Evolutionary conservation across 2,888 invertebrate species (phyloP).

Genomic region (Tipula lateralis): DNA sequence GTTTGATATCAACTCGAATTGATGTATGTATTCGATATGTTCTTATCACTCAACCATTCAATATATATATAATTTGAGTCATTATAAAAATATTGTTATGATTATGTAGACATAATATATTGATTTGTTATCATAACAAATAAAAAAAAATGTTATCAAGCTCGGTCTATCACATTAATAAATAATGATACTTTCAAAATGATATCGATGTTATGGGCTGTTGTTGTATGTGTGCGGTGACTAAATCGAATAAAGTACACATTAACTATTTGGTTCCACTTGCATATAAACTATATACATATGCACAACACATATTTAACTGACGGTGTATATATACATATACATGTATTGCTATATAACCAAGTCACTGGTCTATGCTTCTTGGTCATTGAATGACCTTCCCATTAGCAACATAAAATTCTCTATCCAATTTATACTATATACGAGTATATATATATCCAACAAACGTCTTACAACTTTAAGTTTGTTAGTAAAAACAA

Average conservation of each 20-base stretch:
- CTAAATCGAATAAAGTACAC: not conserved
- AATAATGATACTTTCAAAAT: not conserved
- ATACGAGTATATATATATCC: not conserved
- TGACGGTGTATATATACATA: not conserved
- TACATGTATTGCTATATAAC: not conserved
- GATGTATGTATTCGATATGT: not conserved
- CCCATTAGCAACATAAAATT: conserved; percentile 13
- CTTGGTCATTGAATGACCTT: conserved; percentile 9
- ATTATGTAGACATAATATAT: not conserved
- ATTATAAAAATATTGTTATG: not conserved
- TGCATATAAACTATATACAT: not conserved
- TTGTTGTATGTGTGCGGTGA: not conserved
- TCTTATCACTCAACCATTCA: not conserved
- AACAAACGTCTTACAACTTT: not conserved
- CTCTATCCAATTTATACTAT: not conserved
- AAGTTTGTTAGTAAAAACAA: not conserved
- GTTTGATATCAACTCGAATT: not conserved
- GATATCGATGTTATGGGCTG: not conserved
- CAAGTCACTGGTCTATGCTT: not conserved
- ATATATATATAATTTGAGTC: not conserved
- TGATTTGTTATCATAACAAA: not conserved
- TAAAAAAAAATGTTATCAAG: not conserved
- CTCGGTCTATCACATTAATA: not conserved
- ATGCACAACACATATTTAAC: no score
- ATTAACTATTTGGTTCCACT: no score